These are phyloP conservation scores for Larimichthys crocea DNA, from an alignment of 2,113 vertebrate species.

Conservation along the genomic window DNA sequence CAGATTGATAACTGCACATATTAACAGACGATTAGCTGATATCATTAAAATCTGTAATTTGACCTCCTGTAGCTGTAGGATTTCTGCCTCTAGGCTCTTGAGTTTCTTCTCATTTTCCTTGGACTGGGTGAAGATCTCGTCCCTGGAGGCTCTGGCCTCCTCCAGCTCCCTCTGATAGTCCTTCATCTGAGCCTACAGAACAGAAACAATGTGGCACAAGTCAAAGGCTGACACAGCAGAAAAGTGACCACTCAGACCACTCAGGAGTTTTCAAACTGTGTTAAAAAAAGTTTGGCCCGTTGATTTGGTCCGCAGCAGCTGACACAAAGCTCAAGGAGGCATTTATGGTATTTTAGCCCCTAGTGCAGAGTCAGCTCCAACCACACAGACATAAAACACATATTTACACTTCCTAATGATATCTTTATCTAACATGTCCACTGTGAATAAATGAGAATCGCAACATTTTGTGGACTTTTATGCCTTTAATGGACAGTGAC, in stretches of 20 bases:
- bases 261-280: background rate
- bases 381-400: background rate
- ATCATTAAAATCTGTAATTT: background rate
- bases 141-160: conserved; percentile 94
- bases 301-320: background rate
- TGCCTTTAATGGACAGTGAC: too few relatives aligned
- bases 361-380: background rate
- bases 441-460: background rate
- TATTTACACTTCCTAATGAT: background rate
- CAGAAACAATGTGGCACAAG: background rate
- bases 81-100: conserved; percentile 95
- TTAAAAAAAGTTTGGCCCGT: background rate
- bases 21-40: background rate
- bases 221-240: conserved; percentile 8
- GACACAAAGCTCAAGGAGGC: background rate
- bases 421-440: background rate
- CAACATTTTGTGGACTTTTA: too few relatives aligned
- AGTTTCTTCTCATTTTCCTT: conserved; percentile 99
- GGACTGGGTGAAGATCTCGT: conserved; percentile 96
- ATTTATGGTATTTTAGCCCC: background rate
- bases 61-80: conserved; percentile 96
- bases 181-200: conserved; percentile 93
- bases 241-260: background rate
- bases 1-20: background rate
- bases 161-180: conserved; percentile 97